A percentile compares a stretch with the other conserved stretches of the same genome.
Conservation (phyloP, 2,113 vertebrate species). For the Tychaedon coryphoeus region DNA sequence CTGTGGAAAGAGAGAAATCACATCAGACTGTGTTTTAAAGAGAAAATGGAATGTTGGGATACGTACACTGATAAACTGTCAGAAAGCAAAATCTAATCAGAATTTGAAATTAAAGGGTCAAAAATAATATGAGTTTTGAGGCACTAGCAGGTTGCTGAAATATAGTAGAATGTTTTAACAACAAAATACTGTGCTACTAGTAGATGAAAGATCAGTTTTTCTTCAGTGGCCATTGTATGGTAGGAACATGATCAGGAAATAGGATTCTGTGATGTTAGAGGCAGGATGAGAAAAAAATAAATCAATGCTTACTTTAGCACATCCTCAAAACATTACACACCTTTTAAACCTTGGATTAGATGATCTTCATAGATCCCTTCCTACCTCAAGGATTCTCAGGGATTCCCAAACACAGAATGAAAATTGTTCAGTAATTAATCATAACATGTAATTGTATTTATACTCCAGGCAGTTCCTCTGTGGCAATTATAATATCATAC, state of each 20-base stretch:
- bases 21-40: neutral
- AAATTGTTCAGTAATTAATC: neutral
- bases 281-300: neutral
- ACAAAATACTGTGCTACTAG: neutral
- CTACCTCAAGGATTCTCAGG: neutral
- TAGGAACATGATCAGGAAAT: neutral
- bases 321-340: neutral
- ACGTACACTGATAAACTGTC: neutral
- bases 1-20: neutral
- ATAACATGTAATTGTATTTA: neutral
- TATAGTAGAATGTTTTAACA: neutral
- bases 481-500: neutral
- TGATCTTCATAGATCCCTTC: neutral
- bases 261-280: neutral
- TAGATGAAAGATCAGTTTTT: neutral
- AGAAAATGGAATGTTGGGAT: neutral
- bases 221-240: rapidly evolving
- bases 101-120: neutral
- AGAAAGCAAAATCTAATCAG: neutral
- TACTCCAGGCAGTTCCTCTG: neutral
- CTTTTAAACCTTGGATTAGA: neutral
- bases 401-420: neutral
- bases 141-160: neutral
- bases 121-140: neutral
- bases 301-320: neutral